Base-by-base conservation (phyloP, 2,113 vertebrate species). In the Entosphenus tridentatus region DNA sequence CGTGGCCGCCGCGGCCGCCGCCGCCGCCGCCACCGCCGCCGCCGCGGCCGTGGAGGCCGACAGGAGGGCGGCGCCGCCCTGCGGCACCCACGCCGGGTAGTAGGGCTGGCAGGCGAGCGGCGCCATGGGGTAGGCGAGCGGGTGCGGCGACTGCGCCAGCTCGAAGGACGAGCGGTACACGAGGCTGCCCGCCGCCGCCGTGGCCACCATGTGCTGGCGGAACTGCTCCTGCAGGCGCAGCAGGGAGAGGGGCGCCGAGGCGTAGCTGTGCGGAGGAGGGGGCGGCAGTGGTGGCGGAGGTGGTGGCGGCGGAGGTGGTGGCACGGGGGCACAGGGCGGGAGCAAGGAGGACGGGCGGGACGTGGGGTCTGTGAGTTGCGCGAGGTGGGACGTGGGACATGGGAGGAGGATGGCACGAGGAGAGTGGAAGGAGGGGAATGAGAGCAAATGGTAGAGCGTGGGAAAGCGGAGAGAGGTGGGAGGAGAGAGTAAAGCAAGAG, bases 201-300 rank as follows among this genome's bases (percentile, higher is more conserved):
- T 98, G 80, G 93, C 87, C 0, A 87, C 92, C 93, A 98, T 97
- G 82, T 98, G 93, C 78, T 98, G 93, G 55, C 90, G 89, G 75
- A 98, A 98, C 76, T 98, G 92, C 82, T 97, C 93, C 80, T 98
- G 93, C 70, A 98, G 85, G 11, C 93, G 87, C 80, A 96, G 96
- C 74, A 98, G 87, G 79, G 92, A 96, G 78, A 98, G 83, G 1
- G 93, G 91, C 0, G 93, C 96, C 0, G 93, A 98, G 10, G 91
- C 90, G 73, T 98, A 98, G 65, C 90, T 93, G 77, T 90, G 91
- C 95, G 84, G 74, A 96, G 90, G 4, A 83, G 72, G 17, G 81
- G 86, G 10, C 56, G 56, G 18, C 95, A 84, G 74, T 96, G 90
- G 4, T 82, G 72, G 17, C 81, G 86, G 10, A 57, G 55, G 18